Evolutionary conservation across 2,888 invertebrate species (phyloP).

Genomic region (Pocota personata): DNA sequence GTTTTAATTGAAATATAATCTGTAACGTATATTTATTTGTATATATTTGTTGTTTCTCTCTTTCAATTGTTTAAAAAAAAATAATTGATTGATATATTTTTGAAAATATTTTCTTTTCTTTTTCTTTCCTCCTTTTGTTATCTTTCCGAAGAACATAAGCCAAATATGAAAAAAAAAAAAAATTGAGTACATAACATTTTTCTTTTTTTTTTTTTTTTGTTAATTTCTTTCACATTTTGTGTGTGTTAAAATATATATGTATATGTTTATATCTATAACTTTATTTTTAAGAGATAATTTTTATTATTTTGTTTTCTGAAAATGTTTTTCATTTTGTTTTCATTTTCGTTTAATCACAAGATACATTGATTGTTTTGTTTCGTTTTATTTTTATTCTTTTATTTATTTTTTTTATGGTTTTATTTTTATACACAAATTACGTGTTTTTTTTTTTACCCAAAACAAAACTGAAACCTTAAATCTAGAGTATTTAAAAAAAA

Average conservation of each 20-base stretch:
- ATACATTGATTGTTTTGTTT: conserved; percentile 72
- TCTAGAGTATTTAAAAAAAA: conserved; percentile 49
- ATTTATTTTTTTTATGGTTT: background rate
- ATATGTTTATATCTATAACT: conserved; percentile 35
- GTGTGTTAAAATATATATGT: conserved; percentile 51
- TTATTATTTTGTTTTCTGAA: conserved; percentile 53
- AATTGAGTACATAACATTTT: conserved; percentile 42
- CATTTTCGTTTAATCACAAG: conserved; percentile 70
- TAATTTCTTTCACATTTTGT: conserved; percentile 29
- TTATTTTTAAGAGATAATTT: conserved; percentile 39
- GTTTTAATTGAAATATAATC: conserved; percentile 51
- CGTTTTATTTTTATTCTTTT: conserved; percentile 24
- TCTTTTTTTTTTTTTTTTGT: conserved; percentile 16
- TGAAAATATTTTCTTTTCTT: conserved; percentile 25
- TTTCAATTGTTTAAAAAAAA: conserved; percentile 35
- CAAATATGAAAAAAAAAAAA: conserved; percentile 41
- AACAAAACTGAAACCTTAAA: conserved; percentile 61
- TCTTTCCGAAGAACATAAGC: conserved; percentile 25
- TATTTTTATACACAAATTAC: conserved; percentile 23
- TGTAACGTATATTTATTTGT: conserved; percentile 66
- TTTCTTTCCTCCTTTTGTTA: background rate
- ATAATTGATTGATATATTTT: conserved; percentile 38
- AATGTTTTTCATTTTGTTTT: conserved; percentile 60
- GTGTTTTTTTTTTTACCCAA: conserved; percentile 31
- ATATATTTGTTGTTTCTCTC: conserved; percentile 35